Conservation (phyloP, 2,113 vertebrate genomes). For the Polyodon spathula region DNA sequence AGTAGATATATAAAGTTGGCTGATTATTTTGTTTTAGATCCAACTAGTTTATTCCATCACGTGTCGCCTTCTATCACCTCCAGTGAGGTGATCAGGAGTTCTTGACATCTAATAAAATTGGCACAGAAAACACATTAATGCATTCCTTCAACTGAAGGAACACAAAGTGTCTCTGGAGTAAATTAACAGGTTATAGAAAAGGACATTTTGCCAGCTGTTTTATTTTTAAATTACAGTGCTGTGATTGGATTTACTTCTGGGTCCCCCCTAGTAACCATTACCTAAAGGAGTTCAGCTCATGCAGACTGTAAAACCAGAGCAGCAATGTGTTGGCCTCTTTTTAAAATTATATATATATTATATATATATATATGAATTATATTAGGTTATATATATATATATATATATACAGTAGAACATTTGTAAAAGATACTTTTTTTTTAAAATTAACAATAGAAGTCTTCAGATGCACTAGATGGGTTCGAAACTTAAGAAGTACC, state of each 20-base stretch:
- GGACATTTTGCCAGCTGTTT: not conserved
- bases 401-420: too few species aligned
- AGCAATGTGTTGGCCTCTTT: too few species aligned
- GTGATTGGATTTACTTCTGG: conserved; percentile 7
- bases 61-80: conserved; percentile 15
- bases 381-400: too few species aligned
- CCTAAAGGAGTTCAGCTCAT: not conserved
- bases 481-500: too few species aligned
- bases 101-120: conserved; percentile 13
- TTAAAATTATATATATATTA: not conserved
- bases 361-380: too few species aligned
- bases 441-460: too few species aligned
- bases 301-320: not conserved
- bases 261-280: not conserved
- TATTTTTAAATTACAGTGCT: conserved; percentile 7
- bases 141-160: conserved; percentile 9
- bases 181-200: not conserved
- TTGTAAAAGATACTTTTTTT: too few species aligned
- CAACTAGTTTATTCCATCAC: conserved; percentile 13
- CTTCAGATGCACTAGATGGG: too few species aligned
- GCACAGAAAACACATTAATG: conserved; percentile 10
- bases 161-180: not conserved
- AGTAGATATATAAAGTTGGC: conserved; percentile 18
- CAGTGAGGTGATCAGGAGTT: not conserved
- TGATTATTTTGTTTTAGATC: conserved; percentile 16